Percentiles rank a stretch among this genome's conserved stretches.
These are phyloP conservation scores for Leucoptera coffeella DNA, from an alignment of 2,888 invertebrate species.

Conservation along the genomic window DNA sequence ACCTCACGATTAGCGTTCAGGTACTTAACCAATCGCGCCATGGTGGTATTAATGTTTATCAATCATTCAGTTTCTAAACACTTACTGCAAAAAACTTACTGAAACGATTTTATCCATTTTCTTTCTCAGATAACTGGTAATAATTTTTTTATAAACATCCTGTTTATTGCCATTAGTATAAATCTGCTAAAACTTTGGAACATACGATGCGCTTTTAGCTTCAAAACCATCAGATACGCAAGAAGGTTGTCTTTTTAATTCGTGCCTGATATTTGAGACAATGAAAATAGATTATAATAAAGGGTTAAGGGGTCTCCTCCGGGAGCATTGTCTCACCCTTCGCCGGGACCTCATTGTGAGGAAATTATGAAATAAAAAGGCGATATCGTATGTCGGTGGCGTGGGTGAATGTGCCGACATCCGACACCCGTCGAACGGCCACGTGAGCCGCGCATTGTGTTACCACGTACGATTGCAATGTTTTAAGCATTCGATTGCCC, in stretches of 20 bases:
- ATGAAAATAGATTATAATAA: constrained; percentile 36
- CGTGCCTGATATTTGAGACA: constrained; percentile 53
- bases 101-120: no score
- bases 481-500: constrained; percentile 52
- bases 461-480: constrained; percentile 44
- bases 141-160: no score
- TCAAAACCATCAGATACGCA: no score
- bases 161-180: no score
- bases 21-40: no score
- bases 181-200: no score
- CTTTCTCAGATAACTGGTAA: no score
- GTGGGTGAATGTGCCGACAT: constrained; percentile 17
- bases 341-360: constrained; percentile 37
- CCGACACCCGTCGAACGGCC: constrained; percentile 16
- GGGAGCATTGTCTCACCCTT: constrained; percentile 51
- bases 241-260: constrained; percentile 21
- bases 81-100: no score
- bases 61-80: no score
- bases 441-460: constrained; percentile 15
- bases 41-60: no score
- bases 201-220: no score
- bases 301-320: constrained; percentile 46
- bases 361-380: constrained; percentile 49
- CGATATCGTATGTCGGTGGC: constrained; percentile 40
- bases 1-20: no score